phyloP scores from a whole-genome alignment of 2,113 vertebrate species.

The Fulica atra region DNA sequence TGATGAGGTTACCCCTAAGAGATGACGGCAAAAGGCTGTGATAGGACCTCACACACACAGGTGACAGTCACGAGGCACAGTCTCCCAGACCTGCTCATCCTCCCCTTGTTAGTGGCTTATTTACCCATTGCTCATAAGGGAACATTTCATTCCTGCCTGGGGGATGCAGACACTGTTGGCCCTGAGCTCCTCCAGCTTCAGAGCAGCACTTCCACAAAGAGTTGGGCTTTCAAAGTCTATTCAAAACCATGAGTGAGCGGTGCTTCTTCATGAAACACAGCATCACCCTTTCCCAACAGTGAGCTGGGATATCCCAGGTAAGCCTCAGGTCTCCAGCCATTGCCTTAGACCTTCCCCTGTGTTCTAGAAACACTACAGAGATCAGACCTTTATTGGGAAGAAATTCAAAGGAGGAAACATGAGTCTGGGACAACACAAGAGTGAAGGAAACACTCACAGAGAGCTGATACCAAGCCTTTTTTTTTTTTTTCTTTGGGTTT shows the following conservation, averaged over 20 bases:
- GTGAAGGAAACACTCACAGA: background rate
- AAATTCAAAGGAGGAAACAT: background rate
- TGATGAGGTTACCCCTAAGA: background rate
- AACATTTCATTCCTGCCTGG: background rate
- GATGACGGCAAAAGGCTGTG: background rate
- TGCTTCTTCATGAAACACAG: fast-evolving
- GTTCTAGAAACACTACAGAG: too few species aligned
- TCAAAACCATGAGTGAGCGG: fast-evolving
- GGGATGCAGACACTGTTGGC: background rate
- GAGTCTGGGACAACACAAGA: too few species aligned
- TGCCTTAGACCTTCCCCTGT: background rate
- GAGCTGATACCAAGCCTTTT: background rate
- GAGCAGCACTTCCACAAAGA: background rate
- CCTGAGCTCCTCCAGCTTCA: background rate
- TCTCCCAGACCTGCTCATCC: background rate
- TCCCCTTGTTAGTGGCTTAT: background rate
- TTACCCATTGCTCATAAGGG: background rate
- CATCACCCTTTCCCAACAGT: background rate
- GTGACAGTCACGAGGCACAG: background rate
- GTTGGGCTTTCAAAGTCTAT: background rate
- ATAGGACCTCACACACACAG: background rate
- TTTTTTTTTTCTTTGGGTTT: background rate
- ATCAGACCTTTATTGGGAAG: background rate
- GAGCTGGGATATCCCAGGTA: background rate
- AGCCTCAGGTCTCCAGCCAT: background rate